Evolutionary conservation across 2,888 invertebrate genomes (phyloP).

Genomic region (Eulithis testata): DNA sequence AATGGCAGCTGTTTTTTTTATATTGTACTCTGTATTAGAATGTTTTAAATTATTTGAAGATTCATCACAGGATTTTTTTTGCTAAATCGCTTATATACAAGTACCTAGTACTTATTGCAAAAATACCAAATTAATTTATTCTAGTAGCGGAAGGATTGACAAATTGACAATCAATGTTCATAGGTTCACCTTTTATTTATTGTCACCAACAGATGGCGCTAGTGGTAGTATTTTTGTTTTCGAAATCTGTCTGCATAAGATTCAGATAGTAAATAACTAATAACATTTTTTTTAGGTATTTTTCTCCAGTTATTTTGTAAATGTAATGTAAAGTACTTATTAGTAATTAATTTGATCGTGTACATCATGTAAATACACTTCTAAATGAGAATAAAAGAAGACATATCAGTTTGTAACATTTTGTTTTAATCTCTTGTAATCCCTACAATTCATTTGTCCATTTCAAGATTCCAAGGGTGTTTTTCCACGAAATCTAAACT

Average conservation of each 20-base stretch:
- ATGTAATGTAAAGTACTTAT: constrained; percentile 52
- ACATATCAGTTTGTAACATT: constrained; percentile 80
- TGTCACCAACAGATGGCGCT: no score
- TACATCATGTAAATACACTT: constrained; percentile 76
- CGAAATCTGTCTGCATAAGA: no score
- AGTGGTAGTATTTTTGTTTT: no score
- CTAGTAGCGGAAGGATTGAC: no score
- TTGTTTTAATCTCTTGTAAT: constrained; percentile 27
- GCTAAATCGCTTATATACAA: no score
- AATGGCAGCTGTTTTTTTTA: neutral
- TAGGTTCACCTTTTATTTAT: no score
- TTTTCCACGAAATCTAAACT: no score
- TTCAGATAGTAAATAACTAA: no score
- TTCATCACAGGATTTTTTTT: no score
- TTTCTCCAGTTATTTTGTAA: neutral
- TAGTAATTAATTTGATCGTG: constrained; percentile 42
- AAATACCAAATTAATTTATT: no score
- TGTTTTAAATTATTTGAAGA: neutral
- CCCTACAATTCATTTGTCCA: neutral
- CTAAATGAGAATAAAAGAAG: constrained; percentile 81
- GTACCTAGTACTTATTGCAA: no score
- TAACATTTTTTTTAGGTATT: neutral
- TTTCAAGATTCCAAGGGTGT: neutral
- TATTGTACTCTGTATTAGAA: neutral
- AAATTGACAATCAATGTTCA: no score